Evolutionary conservation across 2,888 invertebrate genomes (phyloP), one percentile per base, ranked within the genome.

Genomic region (Acanthococcus lagerstroemiae): DNA sequence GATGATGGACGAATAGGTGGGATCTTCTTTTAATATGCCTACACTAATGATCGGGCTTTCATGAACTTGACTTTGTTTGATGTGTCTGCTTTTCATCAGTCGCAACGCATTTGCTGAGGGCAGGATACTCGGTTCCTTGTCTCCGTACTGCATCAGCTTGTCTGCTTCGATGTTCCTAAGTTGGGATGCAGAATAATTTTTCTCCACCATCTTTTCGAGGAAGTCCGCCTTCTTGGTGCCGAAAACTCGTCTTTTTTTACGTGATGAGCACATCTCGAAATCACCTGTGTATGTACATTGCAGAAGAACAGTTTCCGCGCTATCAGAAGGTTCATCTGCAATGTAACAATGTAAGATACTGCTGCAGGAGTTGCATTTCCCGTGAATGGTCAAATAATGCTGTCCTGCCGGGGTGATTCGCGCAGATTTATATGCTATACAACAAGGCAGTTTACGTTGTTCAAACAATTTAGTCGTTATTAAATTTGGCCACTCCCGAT

Each of bases 91-190:
- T 44, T 67, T 67, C 21, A 67, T 55, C 7, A 55, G 60, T 27
- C 69, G 44, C 15, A 67, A 30, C 9, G 63, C 67, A 26, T 60
- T 63, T 17, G 46, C 9, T 9, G 24, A 48, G 26, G 68, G 67
- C 0, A 69, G 17, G 52, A 55, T 26, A 25, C 54, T 25, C 19
- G 68, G 67, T 52, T 69, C 67, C 2, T 19, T n/a, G 24, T 69
- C 68, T 48, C 68, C 60, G 17, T 65, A 65, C 12, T 67, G 12
- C 66, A 67, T 68, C 26, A 45, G 15, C 48, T 54, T 37, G 3
- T 44, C 52, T 12, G 68, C 69, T 21, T 60, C 45, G 6, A 48
- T 54, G 55, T 58, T 63, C 5, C 66, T 37, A 9, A 67, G 21
- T 17, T 25, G 22, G 7, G 65, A 15, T 4, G 69, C 55, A 19